These are phyloP conservation scores for Physella acuta DNA, from an alignment of 1,140 invertebrate species.

Conservation along the genomic window DNA sequence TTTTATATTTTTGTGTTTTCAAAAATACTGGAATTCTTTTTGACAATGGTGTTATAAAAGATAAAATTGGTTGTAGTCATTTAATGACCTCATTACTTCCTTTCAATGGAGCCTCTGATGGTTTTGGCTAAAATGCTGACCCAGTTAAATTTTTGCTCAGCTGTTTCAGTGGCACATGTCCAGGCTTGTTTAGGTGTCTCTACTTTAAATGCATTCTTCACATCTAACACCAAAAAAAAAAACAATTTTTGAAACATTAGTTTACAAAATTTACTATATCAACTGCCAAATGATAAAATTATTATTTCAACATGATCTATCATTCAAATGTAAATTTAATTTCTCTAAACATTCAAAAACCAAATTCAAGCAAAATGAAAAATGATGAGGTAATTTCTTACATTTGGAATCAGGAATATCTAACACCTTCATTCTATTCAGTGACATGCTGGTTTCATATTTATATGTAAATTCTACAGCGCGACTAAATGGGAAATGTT, in stretches of 20 bases:
- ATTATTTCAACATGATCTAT: too few species aligned
- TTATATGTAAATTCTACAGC: conserved; percentile 44
- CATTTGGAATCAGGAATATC: conserved; percentile 53
- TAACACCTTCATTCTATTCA: conserved; percentile 37
- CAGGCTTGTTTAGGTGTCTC: conserved; percentile 42
- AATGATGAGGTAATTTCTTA: conserved; percentile 32
- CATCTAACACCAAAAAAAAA: conserved; percentile 41
- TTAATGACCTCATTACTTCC: conserved; percentile 18
- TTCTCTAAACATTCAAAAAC: too few species aligned
- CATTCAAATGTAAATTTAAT: too few species aligned
- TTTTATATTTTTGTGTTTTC: too few species aligned
- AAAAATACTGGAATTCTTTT: too few species aligned
- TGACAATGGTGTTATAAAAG: too few species aligned
- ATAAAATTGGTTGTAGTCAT: too few species aligned
- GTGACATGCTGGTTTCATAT: conserved; percentile 40
- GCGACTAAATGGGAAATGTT: conserved; percentile 46
- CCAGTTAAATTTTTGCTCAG: conserved; percentile 47
- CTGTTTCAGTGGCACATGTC: conserved; percentile 36
- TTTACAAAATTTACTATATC: too few species aligned
- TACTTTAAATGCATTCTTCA: conserved; percentile 46
- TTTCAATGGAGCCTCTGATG: conserved; percentile 37
- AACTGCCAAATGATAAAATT: too few species aligned
- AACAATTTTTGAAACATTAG: too few species aligned
- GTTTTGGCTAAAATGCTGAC: conserved; percentile 45
- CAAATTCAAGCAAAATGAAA: background rate